Percentiles rank a stretch among this genome's conserved stretches.
Evolutionary conservation across 2,888 invertebrate species (phyloP).

Genomic region (Coleophora flavipennella): DNA sequence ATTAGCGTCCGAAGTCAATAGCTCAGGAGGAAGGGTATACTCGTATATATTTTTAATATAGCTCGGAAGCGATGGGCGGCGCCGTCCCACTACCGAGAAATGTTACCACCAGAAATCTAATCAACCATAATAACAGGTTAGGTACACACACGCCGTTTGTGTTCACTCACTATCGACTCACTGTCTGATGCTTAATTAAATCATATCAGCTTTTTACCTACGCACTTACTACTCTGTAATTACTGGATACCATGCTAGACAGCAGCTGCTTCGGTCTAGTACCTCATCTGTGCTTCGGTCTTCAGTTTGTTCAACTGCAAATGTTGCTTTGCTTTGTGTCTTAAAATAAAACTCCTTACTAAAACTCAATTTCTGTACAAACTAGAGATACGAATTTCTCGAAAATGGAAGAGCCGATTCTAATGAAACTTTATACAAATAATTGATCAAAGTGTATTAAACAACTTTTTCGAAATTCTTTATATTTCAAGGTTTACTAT

Average conservation of each 20-base stretch:
- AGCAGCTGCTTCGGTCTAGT: conserved; percentile 46
- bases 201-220: conserved; percentile 59
- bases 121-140: conserved; percentile 72
- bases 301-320: conserved; percentile 15
- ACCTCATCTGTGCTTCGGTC: no score
- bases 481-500: no score
- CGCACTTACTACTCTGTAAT: conserved; percentile 14
- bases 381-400: no score
- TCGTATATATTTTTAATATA: conserved; percentile 69
- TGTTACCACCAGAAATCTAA: conserved; percentile 72
- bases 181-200: conserved; percentile 68
- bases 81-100: conserved; percentile 68
- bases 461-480: no score
- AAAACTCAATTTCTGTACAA: no score
- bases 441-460: no score
- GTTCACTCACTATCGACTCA: conserved; percentile 62
- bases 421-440: no score
- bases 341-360: no score
- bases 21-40: conserved; percentile 62
- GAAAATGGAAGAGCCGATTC: no score
- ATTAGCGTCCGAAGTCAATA: conserved; percentile 65
- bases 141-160: conserved; percentile 53
- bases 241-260: conserved; percentile 24
- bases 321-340: conserved; percentile 30
- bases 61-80: conserved; percentile 70